A percentile compares a stretch with the other conserved stretches of the same genome.
Evolutionary conservation across 2,797 vertebrate genomes (phyloP).

Genomic region (Oryzias sinensis): DNA sequence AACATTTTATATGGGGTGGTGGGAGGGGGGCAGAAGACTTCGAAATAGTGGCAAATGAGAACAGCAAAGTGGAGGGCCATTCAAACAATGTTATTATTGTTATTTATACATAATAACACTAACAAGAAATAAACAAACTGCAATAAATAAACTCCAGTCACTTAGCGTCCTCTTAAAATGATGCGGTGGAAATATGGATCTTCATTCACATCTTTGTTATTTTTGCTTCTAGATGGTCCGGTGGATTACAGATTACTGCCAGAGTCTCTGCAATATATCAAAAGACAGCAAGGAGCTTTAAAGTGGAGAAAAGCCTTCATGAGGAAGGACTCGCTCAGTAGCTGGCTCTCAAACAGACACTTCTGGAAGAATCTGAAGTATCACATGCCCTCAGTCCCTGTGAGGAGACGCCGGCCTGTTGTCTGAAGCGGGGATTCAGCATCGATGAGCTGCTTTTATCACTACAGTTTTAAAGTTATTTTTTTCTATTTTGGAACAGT

Average conservation of each 20-base stretch:
- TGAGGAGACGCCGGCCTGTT: conserved; percentile 1
- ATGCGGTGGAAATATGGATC: not conserved
- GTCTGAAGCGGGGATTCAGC: not conserved
- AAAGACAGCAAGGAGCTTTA: conserved; percentile 82
- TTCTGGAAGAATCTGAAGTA: conserved; percentile 92
- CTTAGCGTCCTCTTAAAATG: no score
- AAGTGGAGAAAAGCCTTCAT: conserved; percentile 73
- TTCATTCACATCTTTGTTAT: not conserved
- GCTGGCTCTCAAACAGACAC: conserved; percentile 52
- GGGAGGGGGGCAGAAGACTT: no score
- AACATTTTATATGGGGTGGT: no score
- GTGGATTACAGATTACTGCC: conserved; percentile 83
- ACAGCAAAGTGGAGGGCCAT: no score
- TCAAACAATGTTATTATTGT: no score
- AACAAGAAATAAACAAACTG: no score
- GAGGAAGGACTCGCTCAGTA: conserved; percentile 33
- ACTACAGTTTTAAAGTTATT: no score
- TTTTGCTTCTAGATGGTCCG: conserved; percentile 71
- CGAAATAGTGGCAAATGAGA: no score
- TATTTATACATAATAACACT: no score
- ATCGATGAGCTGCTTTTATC: no score
- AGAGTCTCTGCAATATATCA: conserved; percentile 86
- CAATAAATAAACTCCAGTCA: no score
- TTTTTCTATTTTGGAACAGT: no score
- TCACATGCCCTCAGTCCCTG: conserved; percentile 79